phyloP scores from a whole-genome alignment of 1,140 invertebrate species.

The Oncopodura yosiiana region DNA sequence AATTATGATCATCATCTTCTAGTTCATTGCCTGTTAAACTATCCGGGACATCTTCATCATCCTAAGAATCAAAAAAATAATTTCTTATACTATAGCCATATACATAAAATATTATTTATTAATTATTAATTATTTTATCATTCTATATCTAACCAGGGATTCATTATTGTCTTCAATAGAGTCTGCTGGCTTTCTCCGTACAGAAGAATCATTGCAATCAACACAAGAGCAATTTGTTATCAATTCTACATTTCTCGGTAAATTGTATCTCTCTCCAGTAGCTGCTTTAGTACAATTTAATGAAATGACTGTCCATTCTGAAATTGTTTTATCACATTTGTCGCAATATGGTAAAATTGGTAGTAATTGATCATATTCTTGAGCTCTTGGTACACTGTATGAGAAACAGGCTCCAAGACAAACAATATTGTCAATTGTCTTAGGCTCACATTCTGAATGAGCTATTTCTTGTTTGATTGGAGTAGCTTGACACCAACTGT shows the following conservation, averaged over 20 bases:
- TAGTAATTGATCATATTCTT: slow-evolving; percentile 27
- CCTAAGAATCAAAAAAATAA: neutral
- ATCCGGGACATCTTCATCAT: slow-evolving; percentile 12
- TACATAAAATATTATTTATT: neutral
- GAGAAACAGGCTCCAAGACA: slow-evolving; percentile 35
- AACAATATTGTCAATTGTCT: slow-evolving; percentile 33
- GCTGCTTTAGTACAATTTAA: slow-evolving; percentile 29
- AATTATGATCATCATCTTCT: slow-evolving; percentile 15
- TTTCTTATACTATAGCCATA: neutral
- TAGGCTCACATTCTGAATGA: slow-evolving; percentile 28
- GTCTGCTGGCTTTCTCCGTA: neutral
- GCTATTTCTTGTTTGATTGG: slow-evolving; percentile 33
- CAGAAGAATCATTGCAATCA: slow-evolving; percentile 23
- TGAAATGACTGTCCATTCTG: slow-evolving; percentile 28
- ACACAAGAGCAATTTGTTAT: slow-evolving; percentile 34
- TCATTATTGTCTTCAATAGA: slow-evolving; percentile 11
- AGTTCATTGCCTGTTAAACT: neutral
- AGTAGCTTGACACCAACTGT: slow-evolving; percentile 34
- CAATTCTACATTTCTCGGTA: slow-evolving; percentile 27
- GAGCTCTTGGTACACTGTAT: slow-evolving; percentile 28
- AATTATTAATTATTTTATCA: neutral
- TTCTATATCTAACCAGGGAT: slow-evolving; percentile 14
- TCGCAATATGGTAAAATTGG: slow-evolving; percentile 33
- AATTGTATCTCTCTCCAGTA: slow-evolving; percentile 26
- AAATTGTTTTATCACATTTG: slow-evolving; percentile 24